Base-by-base conservation (phyloP, 2,797 vertebrate species). In the Sebastes hubbsi region DNA sequence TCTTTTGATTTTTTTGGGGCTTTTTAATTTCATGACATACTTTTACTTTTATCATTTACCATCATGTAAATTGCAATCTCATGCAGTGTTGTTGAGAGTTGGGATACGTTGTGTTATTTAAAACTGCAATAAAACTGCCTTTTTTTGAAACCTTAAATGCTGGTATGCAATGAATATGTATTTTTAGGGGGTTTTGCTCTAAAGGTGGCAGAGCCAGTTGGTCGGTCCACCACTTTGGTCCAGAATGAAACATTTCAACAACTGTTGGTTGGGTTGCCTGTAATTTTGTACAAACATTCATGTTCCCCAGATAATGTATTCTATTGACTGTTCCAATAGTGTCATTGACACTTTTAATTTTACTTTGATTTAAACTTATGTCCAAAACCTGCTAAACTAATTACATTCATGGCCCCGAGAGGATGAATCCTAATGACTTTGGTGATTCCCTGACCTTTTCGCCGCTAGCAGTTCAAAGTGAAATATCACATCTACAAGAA, bases 51-150 rank as follows among this genome's bases (percentile, higher is more conserved):
- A 67, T 87, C 22, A 62, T 82, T 82, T 80, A 69, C 22, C 64
- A 34, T 66, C 52, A 29, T 92, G 65, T 90, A 81, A 78, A 80
- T 88, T 84, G 75, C 87, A 85, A 82, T 91, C 87, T 87, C 69
- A 84, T 87, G 79, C 77, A 75, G 78, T 68, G 69, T 70, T 88
- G 73, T 63, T 85, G 78, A 79, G 80, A 86, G 86, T 76, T 86
- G 75, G 75, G 78, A 87, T 86, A 68, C 8, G 61, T 85, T 89
- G 84, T 84, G 46, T 91, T 56, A 74, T 91, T 94, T 90, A 88
- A 94, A 93, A 93, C 78, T 91, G 94, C 95, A 96, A 95, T 95
- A 96, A 96, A 96, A 91, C 91, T 93, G 93, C 92, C 92, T 94
- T 93, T 91, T 95, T 91, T 87, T 88, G 49, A 88, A 92, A 82